Percentiles rank a stretch among this genome's conserved stretches.
Evolutionary conservation across 2,888 invertebrate species (phyloP).

Genomic region (Escarpia spicata): DNA sequence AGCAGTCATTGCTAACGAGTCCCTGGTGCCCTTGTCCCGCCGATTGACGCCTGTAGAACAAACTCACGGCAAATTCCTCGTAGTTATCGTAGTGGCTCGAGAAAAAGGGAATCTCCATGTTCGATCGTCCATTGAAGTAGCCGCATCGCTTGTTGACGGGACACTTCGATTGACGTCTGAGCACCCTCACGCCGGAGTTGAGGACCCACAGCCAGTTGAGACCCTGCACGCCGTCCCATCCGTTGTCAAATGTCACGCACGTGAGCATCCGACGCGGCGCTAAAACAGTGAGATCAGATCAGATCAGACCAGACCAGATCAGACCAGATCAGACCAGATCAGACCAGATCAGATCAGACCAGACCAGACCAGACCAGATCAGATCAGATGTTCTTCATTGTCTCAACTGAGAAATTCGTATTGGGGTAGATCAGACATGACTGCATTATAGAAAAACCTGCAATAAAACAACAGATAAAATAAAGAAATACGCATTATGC

Average conservation of each 20-base stretch:
- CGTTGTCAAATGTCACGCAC: constrained; percentile 21
- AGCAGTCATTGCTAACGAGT: background rate
- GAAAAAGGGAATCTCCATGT: constrained; percentile 20
- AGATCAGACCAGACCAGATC: too few species aligned
- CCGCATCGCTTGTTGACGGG: background rate
- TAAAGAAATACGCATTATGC: too few species aligned
- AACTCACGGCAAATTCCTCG: background rate
- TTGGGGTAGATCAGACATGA: too few species aligned
- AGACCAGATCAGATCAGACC: too few species aligned
- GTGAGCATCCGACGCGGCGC: background rate
- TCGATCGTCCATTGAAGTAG: constrained; percentile 8
- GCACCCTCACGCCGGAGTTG: background rate
- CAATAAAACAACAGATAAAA: too few species aligned
- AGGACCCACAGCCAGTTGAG: constrained; percentile 18
- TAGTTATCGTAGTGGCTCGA: background rate
- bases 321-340: too few species aligned
- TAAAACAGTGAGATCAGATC: background rate
- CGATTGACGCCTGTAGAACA: background rate
- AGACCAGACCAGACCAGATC: too few species aligned
- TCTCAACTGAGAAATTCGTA: too few species aligned
- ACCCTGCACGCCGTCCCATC: constrained; percentile 18
- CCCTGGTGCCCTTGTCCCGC: background rate
- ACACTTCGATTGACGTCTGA: background rate
- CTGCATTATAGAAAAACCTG: too few species aligned
- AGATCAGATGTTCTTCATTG: too few species aligned